phyloP scores from a whole-genome alignment of 37 sponge, comb jelly and placozoan species.

The Ephydatia muelleri region DNA sequence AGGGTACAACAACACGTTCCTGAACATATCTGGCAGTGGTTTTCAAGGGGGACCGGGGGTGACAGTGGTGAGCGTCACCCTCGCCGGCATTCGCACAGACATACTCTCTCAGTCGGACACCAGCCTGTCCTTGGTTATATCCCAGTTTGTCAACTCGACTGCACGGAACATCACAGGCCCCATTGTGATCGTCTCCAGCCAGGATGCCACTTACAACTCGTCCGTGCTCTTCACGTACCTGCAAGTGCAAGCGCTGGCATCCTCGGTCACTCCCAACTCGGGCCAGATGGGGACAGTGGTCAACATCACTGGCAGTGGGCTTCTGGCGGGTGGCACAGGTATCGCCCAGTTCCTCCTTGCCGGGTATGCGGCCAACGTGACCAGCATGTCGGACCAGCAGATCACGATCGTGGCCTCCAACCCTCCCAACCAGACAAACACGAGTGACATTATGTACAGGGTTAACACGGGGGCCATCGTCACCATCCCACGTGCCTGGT shows the following conservation, averaged over 20 bases:
- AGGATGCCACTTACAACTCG: slow-evolving; percentile 25
- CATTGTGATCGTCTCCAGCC: slow-evolving; percentile 7
- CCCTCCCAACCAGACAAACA: neutral
- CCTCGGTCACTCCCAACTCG: slow-evolving; percentile 33
- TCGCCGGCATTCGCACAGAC: slow-evolving; percentile 37
- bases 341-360: slow-evolving; percentile 25
- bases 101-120: slow-evolving; percentile 38
- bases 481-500: slow-evolving; percentile 36
- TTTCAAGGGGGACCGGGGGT: slow-evolving; percentile 32
- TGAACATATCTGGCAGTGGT: slow-evolving; percentile 22
- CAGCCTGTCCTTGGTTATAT: slow-evolving; percentile 14
- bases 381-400: neutral
- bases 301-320: slow-evolving; percentile 31
- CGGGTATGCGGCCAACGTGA: slow-evolving; percentile 26
- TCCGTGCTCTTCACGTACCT: slow-evolving; percentile 42
- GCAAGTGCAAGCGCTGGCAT: slow-evolving; percentile 36
- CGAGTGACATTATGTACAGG: slow-evolving; percentile 27
- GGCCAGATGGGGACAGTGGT: slow-evolving; percentile 78
- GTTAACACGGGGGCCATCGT: slow-evolving; percentile 38
- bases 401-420: slow-evolving; percentile 27
- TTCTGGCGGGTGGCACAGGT: slow-evolving; percentile 43
- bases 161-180: slow-evolving; percentile 29
- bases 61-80: neutral
- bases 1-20: slow-evolving; percentile 1
- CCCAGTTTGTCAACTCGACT: slow-evolving; percentile 16